These are phyloP conservation scores for Leucoptera coffeella DNA, from an alignment of 2,888 invertebrate genomes.

Conservation along the genomic window DNA sequence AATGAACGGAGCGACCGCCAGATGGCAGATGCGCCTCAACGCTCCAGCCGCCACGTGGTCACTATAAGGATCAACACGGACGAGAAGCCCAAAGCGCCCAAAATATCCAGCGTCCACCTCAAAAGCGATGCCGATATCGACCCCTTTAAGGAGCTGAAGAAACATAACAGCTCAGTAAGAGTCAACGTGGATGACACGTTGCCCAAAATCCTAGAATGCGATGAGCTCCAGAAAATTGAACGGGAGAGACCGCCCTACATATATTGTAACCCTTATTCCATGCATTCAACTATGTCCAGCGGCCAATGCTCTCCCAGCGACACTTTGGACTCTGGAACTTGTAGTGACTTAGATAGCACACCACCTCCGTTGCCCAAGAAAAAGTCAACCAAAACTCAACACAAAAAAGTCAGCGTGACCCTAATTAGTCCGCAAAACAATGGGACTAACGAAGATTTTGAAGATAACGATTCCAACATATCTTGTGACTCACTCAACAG, in stretches of 20 bases:
- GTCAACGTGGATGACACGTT: constrained; percentile 49
- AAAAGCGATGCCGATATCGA: constrained; percentile 42
- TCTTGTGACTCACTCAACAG: constrained; percentile 80
- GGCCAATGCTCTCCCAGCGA: constrained; percentile 81
- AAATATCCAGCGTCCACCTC: constrained; percentile 42
- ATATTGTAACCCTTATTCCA: constrained; percentile 56
- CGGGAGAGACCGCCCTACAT: constrained; percentile 43
- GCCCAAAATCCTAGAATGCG: constrained; percentile 45
- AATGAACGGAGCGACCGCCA: constrained; percentile 20
- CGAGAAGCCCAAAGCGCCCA: constrained; percentile 41
- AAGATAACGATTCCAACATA: constrained; percentile 69
- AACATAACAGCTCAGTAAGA: constrained; percentile 52
- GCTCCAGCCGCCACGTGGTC: constrained; percentile 56
- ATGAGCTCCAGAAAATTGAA: constrained; percentile 33
- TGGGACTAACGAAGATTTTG: constrained; percentile 57
- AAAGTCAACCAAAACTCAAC: constrained; percentile 46
- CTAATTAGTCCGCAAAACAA: constrained; percentile 49
- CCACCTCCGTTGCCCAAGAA: constrained; percentile 66
- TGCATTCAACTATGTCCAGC: constrained; percentile 61
- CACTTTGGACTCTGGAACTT: constrained; percentile 78
- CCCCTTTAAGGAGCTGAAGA: constrained; percentile 30
- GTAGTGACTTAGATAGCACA: constrained; percentile 75
- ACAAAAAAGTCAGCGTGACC: constrained; percentile 45
- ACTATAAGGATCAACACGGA: constrained; percentile 66
- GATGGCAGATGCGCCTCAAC: constrained; percentile 12